Base-by-base conservation (phyloP, 2,888 invertebrate genomes). In the Terebella lapidaria region DNA sequence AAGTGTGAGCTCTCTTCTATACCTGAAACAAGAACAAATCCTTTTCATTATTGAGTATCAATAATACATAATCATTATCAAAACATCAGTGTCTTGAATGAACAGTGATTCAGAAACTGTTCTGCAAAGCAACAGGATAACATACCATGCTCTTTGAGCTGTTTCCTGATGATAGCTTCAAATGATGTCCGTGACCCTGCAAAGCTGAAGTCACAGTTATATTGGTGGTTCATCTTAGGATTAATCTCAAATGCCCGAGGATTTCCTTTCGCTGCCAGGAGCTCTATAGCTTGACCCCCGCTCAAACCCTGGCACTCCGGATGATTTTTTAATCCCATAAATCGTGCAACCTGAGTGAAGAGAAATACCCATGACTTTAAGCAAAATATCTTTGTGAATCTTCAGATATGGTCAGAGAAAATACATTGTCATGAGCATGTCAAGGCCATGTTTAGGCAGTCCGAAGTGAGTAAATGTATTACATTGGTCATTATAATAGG, bases 201-300 rank as follows among this genome's bases (percentile, higher is more conserved):
- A 78, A 94, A 91, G 80, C 93, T 94, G 76, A 96, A 96, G 80
- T 91, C 89, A 76, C 96, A 96, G 77, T 93, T 87, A 73, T 84
- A 85, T 58, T 86, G 82, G 64, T 79, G 84, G 1, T 61, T 22
- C 77, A 93, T 80, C 22, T 63, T 57, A n/a, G 47, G 28, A 27
- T 15, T 54, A 22, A 58, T 45, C 10, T 54, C 56, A 53, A 75
- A 74, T 1, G 70, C 66, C 2, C 55, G 52, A 1, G 72, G 73
- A 49, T 78, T 82, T n/a, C 84, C 85, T 5, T 88, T 85, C 73
- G 83, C 83, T 0, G 95, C 92, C 56, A 92, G 87, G 62, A 85
- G 76, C 83, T 97, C 96, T 35, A 97, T 85, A 26, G 94, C 91
- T 73, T 83, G 85, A 0, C 96, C 96, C 18, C 96, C 95, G 74